phyloP scores from a whole-genome alignment of 2,888 invertebrate genomes.

The Ashinkailepas kermadecensis region DNA sequence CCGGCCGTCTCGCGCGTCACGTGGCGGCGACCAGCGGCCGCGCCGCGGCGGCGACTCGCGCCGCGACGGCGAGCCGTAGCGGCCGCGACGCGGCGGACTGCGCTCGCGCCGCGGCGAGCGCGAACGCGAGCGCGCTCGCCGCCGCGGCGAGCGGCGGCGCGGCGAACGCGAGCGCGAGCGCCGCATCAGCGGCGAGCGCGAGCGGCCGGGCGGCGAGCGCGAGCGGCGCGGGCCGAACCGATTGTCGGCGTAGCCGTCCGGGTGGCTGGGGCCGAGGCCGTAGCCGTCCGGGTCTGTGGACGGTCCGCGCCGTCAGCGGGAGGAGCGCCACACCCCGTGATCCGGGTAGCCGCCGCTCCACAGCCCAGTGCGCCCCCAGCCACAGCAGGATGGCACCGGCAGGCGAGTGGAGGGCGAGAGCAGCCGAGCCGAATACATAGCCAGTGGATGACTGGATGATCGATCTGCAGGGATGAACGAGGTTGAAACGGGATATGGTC shows the following conservation, averaged over 20 bases:
- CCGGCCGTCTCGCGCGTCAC: background rate
- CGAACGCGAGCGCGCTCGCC: constrained; percentile 3
- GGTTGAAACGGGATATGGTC: no score
- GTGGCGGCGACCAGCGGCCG: background rate
- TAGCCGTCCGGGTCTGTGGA: constrained; percentile 7
- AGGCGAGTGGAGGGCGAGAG: no score
- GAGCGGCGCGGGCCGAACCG: background rate
- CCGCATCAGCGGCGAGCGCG: background rate
- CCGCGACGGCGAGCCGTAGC: background rate
- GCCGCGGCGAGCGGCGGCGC: constrained; percentile 17
- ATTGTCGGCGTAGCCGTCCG: constrained; percentile 15
- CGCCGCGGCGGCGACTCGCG: constrained; percentile 14
- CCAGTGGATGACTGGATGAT: no score
- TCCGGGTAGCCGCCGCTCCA: no score
- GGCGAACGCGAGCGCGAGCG: constrained; percentile 12
- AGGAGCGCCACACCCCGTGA: no score
- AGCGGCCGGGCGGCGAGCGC: background rate
- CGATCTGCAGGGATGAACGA: no score
- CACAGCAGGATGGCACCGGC: no score
- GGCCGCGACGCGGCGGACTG: background rate
- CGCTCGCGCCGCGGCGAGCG: constrained; percentile 17
- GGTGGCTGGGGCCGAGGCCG: constrained; percentile 21
- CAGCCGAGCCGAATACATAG: no score
- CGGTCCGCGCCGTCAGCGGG: background rate
- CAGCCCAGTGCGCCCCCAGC: no score